Evolutionary conservation across 2,888 invertebrate genomes (phyloP), one percentile per base, ranked within the genome.

Genomic region (Lasioglossum villosulum): DNA sequence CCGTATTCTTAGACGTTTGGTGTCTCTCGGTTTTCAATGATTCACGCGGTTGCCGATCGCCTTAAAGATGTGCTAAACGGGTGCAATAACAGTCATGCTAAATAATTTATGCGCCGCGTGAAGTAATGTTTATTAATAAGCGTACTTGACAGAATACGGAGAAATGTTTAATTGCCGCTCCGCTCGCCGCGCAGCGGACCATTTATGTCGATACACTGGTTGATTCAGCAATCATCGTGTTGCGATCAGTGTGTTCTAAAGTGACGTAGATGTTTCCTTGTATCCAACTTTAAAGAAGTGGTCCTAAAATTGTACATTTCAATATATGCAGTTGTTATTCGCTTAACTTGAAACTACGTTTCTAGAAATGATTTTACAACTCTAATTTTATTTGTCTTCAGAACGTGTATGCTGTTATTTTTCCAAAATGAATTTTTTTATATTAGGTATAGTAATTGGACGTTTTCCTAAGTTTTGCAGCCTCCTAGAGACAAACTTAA

Each of bases 51-150:
- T 86, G 72, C 78, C 84, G 80, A 80, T 84, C 74, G 79, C 52
- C 76, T 85, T 80, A 84, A 84, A 77, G 70, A 84, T 63, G 73
- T 74, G 84, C 70, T 80, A 84, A 85, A 80, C 76, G 76, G 80
- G 76, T 80, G 80, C 80, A 84, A 37, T 71, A 68, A 77, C 71
- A 76, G 76, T 77, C 80, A 68, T 56, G 84, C 45, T 30, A 72
- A 78, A 48, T 84, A 84, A 84, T 84, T 84, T 84, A 84, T 84
- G 84, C 84, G 66, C 56, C 27, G 66, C 84, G 39, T 84, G 84
- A 84, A 75, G 84, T 71, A 84, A 84, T 75, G 84, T 84, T 83
- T 84, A 84, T 84, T 84, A 84, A 84, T 84, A 84, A 84, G 72
- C 74, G 45, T 83, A 84, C 84, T 84, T 84, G 84, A 72, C 78